phyloP scores from a whole-genome alignment of 1,140 invertebrate genomes.

The Drosophila novamexicana region DNA sequence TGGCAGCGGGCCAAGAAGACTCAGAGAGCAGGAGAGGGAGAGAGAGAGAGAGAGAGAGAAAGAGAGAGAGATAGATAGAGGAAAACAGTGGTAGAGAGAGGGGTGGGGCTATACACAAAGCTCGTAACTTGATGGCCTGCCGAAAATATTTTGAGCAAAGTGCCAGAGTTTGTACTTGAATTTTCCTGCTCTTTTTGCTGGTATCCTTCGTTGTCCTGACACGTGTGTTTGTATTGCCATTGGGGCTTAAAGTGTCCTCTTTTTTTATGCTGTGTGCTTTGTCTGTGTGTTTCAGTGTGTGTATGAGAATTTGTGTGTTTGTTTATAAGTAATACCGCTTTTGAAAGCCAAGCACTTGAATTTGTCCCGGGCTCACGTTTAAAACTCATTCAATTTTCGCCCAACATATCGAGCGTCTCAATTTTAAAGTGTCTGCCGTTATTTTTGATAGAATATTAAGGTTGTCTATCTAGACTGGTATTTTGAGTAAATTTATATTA shows the following conservation, averaged over 20 bases:
- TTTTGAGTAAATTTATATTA: slow-evolving; percentile 6
- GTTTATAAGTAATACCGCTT: slow-evolving; percentile 28
- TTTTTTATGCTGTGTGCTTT: not conserved
- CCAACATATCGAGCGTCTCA: slow-evolving; percentile 1
- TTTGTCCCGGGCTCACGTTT: slow-evolving; percentile 28
- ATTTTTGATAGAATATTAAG: not conserved
- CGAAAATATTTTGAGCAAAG: slow-evolving; percentile 20
- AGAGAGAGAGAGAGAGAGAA: not conserved
- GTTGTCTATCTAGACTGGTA: not conserved
- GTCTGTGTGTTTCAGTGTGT: slow-evolving; percentile 1
- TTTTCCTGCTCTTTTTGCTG: slow-evolving; percentile 21
- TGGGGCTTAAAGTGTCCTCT: slow-evolving; percentile 51
- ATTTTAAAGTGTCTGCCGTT: slow-evolving; percentile 3
- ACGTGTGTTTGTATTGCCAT: slow-evolving; percentile 62
- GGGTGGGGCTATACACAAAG: slow-evolving; percentile 4
- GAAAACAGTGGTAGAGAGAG: not conserved
- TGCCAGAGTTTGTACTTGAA: slow-evolving; percentile 23
- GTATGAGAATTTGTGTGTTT: slow-evolving; percentile 7
- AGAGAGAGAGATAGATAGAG: not conserved
- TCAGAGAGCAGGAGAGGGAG: not conserved
- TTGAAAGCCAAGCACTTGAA: slow-evolving; percentile 49
- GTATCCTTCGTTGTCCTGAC: slow-evolving; percentile 37
- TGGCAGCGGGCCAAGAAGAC: not conserved
- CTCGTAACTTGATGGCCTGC: slow-evolving; percentile 50
- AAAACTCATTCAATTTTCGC: slow-evolving; percentile 31